A percentile compares a stretch with the other conserved stretches of the same genome.
These are phyloP conservation scores for Andrena trimmerana DNA, from an alignment of 2,888 invertebrate genomes.

Conservation along the genomic window DNA sequence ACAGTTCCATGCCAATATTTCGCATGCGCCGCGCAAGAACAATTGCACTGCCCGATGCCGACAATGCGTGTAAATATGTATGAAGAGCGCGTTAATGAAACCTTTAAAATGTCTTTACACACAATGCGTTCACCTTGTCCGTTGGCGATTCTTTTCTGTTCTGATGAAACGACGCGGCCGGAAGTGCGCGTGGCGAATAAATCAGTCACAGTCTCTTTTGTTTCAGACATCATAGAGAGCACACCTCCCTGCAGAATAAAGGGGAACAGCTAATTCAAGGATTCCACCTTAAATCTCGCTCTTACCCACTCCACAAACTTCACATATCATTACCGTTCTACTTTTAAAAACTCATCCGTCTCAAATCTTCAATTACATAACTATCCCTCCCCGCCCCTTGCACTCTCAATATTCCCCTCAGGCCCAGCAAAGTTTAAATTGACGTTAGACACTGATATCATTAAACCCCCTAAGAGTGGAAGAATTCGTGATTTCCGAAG, in stretches of 20 bases:
- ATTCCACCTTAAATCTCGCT: too few species aligned
- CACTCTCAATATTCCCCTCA: too few species aligned
- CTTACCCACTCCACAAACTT: too few species aligned
- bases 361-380: too few species aligned
- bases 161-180: conserved; percentile 38
- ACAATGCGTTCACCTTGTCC: conserved; percentile 35
- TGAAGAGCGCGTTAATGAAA: conserved; percentile 23
- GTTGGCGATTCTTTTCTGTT: conserved; percentile 27
- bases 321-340: too few species aligned
- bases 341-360: too few species aligned
- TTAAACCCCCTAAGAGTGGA: too few species aligned
- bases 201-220: conserved; percentile 53
- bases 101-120: conserved; percentile 32
- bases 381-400: too few species aligned
- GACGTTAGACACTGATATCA: too few species aligned
- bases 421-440: too few species aligned
- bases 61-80: conserved; percentile 27
- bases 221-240: conserved; percentile 25
- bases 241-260: conserved; percentile 23
- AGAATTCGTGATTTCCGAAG: too few species aligned
- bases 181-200: conserved; percentile 42
- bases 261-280: background rate
- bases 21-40: background rate
- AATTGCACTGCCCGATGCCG: background rate
- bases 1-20: background rate